Percentiles rank a stretch among this genome's conserved stretches.
Conservation (phyloP, 1,140 invertebrate genomes). For the Tenebrio molitor region DNA sequence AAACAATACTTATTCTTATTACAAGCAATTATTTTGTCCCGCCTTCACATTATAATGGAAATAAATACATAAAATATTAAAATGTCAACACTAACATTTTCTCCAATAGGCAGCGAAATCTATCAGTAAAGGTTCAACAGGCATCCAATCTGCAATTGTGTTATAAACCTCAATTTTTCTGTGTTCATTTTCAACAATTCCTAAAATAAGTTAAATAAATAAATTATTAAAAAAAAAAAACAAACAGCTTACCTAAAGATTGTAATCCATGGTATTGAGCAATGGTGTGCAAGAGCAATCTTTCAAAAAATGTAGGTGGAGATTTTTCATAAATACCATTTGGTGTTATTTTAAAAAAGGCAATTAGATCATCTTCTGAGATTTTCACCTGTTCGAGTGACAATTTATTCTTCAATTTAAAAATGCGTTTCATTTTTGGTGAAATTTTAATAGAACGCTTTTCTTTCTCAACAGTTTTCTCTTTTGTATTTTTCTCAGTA, state of each 20-base stretch:
- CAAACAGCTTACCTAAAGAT: slow-evolving; percentile 60
- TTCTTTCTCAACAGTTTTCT: slow-evolving; percentile 20
- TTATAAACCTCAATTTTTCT: slow-evolving; percentile 58
- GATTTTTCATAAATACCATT: slow-evolving; percentile 52
- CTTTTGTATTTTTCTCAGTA: slow-evolving; percentile 46
- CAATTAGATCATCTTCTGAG: slow-evolving; percentile 57
- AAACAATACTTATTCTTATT: no score
- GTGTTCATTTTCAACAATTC: slow-evolving; percentile 45
- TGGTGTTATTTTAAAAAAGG: slow-evolving; percentile 59
- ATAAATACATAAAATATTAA: no score
- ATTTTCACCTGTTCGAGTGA: slow-evolving; percentile 53
- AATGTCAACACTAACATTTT: slow-evolving; percentile 30
- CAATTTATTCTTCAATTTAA: slow-evolving; percentile 58
- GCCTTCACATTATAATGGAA: no score
- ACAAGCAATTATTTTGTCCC: no score
- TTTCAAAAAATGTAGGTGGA: slow-evolving; percentile 60
- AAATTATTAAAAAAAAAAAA: slow-evolving; percentile 37
- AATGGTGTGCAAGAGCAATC: slow-evolving; percentile 60
- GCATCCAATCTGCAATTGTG: slow-evolving; percentile 50
- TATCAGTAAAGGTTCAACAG: slow-evolving; percentile 54
- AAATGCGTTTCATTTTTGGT: slow-evolving; percentile 52
- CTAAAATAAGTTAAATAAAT: slow-evolving; percentile 46
- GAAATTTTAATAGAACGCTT: slow-evolving; percentile 53
- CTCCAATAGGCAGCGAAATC: slow-evolving; percentile 56
- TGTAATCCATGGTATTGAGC: slow-evolving; percentile 61